Evolutionary conservation across 1,140 invertebrate species (phyloP), one percentile per base, ranked within the genome.

Genomic region (Apis cerana): DNA sequence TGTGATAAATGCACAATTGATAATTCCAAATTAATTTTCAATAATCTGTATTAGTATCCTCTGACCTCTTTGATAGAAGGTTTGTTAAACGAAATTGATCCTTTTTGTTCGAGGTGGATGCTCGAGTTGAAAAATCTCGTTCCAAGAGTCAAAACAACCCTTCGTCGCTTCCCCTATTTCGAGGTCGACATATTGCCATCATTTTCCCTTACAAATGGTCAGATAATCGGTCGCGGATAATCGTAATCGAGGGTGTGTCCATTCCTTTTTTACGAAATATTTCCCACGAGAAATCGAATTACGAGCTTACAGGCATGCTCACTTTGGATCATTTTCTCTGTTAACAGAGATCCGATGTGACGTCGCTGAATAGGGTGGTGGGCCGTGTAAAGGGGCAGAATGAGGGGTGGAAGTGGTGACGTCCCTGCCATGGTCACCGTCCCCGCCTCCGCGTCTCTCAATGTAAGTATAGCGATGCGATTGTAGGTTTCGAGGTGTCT

Each of bases 391-490:
- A 80, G 65, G 79, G 69, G 67, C 82, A 88, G 75, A 80, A 92
- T 92, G 91, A 91, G 94, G 90, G 94, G 94, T 93, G 94, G 94
- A 92, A 93, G 91, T 89, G 91, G 88, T 91, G 84, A 88, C 76
- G 89, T 78, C 82, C 87, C 90, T 85, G 83, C 86, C 85, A 91
- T 93, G 90, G 92, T 94, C 90, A 94, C 94, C 92, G 93, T 95
- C 89, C 94, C 93, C 89, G 92, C 92, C 87, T 90, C 87, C 71
- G 87, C 89, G 64, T 92, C 91, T 64, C 83, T 91, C 79, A 92
- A 90, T 77, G 91, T 92, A 88, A 92, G 91, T 92, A 86, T 17
- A 21, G 4, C 3, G 1, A 15, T 23, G n/a, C 11, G 11, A n/a
- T 7, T 23, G 13, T n/a, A n/a, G 10, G 23, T 62, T 62, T 11